Conservation (phyloP, 2,113 vertebrate genomes). For the Naja naja region DNA sequence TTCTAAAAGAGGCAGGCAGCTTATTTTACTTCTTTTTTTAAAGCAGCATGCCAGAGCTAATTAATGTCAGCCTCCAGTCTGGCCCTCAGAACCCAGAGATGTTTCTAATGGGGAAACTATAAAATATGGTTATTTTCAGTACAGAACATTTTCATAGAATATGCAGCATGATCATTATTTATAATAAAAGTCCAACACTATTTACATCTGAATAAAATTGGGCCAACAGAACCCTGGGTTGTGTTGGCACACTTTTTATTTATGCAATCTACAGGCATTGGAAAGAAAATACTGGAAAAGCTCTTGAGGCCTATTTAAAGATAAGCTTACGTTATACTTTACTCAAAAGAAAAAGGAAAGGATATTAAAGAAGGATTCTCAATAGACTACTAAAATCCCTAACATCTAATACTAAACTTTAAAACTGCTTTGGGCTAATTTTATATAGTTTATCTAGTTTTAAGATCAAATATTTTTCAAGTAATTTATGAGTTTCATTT, state of each 20-base stretch:
- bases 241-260: background rate
- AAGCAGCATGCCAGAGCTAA: background rate
- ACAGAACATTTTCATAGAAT: background rate
- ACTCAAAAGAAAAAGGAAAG: constrained; percentile 26
- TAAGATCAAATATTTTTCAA: background rate
- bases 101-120: constrained; percentile 7
- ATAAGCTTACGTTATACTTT: background rate
- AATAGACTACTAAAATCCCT: background rate
- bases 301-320: background rate
- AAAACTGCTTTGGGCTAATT: background rate
- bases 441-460: background rate
- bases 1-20: background rate
- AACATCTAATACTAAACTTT: background rate
- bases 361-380: background rate
- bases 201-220: background rate
- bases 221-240: fast-evolving
- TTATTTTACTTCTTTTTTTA: background rate
- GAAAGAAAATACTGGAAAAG: background rate
- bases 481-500: background rate
- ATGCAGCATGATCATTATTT: background rate
- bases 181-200: background rate
- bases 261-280: background rate
- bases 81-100: background rate
- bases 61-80: background rate
- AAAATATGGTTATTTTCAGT: background rate